These are phyloP conservation scores for Spodoptera picta DNA, from an alignment of 2,888 invertebrate genomes.

Conservation along the genomic window DNA sequence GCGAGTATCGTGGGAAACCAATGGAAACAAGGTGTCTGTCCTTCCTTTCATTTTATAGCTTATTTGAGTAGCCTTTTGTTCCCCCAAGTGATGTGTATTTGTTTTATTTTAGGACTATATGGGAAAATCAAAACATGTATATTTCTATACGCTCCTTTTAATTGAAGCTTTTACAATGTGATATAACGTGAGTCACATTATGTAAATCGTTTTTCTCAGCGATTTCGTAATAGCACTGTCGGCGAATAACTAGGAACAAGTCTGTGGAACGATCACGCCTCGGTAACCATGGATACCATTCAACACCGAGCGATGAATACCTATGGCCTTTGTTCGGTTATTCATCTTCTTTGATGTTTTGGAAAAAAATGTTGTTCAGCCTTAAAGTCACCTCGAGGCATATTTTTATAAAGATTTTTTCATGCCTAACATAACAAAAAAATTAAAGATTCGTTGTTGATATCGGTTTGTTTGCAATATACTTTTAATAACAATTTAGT, in stretches of 20 bases:
- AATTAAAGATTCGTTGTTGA: not conserved
- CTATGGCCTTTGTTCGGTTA: slow-evolving; percentile 45
- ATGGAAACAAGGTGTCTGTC: slow-evolving; percentile 77
- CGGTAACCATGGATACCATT: slow-evolving; percentile 68
- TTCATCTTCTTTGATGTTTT: slow-evolving; percentile 21
- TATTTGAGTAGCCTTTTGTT: slow-evolving; percentile 75
- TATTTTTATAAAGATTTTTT: slow-evolving; percentile 5
- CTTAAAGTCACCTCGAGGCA: not conserved
- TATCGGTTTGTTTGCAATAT: no score
- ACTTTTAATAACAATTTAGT: no score
- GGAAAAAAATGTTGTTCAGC: slow-evolving; percentile 14
- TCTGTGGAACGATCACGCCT: slow-evolving; percentile 80
- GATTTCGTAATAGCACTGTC: slow-evolving; percentile 75
- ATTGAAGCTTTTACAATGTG: slow-evolving; percentile 30
- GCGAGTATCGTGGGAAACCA: slow-evolving; percentile 79
- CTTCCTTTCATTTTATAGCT: slow-evolving; percentile 77
- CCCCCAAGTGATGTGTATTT: slow-evolving; percentile 62
- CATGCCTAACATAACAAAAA: not conserved
- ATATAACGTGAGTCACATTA: slow-evolving; percentile 61
- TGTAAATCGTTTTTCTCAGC: slow-evolving; percentile 77
- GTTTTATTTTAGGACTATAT: slow-evolving; percentile 44
- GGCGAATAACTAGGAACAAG: slow-evolving; percentile 72
- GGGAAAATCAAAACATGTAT: slow-evolving; percentile 9
- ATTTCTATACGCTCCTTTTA: slow-evolving; percentile 23
- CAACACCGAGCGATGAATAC: slow-evolving; percentile 50